Conservation (phyloP, 2,888 invertebrate genomes). For the Carabus problematicus region DNA sequence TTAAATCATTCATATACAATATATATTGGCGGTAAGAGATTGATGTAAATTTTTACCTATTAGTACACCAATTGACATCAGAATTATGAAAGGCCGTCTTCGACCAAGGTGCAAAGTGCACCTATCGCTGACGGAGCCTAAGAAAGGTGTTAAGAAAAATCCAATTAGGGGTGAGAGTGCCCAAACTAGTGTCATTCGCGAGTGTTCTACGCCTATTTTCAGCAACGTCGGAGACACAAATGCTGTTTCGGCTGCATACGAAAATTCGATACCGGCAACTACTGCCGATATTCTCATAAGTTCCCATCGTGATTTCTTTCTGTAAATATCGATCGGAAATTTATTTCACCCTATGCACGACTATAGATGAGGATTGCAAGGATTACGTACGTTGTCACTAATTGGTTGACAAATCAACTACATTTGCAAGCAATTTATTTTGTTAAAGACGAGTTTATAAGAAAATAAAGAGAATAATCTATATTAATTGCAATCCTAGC, state of each 20-base stretch:
- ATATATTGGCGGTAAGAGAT: background rate
- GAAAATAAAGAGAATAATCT: too few species aligned
- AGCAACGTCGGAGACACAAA: conserved; percentile 94
- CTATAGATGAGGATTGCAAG: too few species aligned
- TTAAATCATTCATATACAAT: background rate
- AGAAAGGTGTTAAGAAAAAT: conserved; percentile 90
- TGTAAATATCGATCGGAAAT: conserved; percentile 52
- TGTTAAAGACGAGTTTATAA: too few species aligned
- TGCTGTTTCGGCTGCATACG: conserved; percentile 96
- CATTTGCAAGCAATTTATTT: too few species aligned
- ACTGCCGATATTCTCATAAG: conserved; percentile 89
- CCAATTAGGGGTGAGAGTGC: conserved; percentile 93
- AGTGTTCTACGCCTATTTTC: conserved; percentile 90
- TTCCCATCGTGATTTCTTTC: conserved; percentile 80
- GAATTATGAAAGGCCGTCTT: conserved; percentile 88
- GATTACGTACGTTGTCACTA: too few species aligned
- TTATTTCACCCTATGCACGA: background rate
- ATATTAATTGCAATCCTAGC: too few species aligned
- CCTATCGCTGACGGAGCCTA: conserved; percentile 92
- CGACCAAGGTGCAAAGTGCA: conserved; percentile 83
- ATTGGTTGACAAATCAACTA: too few species aligned
- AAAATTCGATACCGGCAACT: conserved; percentile 97
- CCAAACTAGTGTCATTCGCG: conserved; percentile 96
- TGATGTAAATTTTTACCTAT: conserved; percentile 67
- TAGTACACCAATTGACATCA: conserved; percentile 88